Percentiles rank a stretch among this genome's conserved stretches.
These are phyloP conservation scores for Syrrhaptes paradoxus DNA, from an alignment of 2,113 vertebrate species.

Conservation along the genomic window DNA sequence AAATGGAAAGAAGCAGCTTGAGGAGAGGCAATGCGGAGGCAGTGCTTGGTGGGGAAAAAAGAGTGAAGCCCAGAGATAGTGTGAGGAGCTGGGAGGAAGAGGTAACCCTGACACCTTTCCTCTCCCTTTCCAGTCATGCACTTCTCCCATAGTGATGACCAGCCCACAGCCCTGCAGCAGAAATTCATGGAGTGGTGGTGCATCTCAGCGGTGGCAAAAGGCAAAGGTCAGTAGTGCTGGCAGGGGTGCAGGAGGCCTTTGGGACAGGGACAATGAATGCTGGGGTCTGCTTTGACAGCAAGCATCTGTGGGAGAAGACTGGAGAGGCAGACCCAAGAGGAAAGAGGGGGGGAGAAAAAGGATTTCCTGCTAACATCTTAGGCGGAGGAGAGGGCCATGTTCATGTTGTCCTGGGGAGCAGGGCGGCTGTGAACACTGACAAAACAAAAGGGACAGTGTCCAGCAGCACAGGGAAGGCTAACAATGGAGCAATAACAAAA, in stretches of 20 bases:
- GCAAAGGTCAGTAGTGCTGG: not conserved
- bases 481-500: not conserved
- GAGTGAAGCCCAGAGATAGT: not conserved
- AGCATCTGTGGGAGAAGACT: fast-evolving
- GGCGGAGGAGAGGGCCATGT: not conserved
- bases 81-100: not conserved
- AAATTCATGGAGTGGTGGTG: not conserved
- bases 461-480: not conserved
- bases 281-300: not conserved
- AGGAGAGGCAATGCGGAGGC: not conserved
- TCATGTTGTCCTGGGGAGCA: not conserved
- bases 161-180: not conserved
- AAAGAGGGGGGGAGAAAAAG: not conserved
- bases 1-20: not conserved
- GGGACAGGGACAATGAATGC: too few species aligned
- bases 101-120: not conserved
- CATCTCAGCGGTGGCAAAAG: fast-evolving
- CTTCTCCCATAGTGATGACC: not conserved
- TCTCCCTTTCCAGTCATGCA: not conserved
- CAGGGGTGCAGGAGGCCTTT: not conserved
- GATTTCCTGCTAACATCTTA: not conserved
- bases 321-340: not conserved
- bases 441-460: not conserved
- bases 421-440: not conserved
- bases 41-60: not conserved